Base-by-base conservation (phyloP, 2,113 vertebrate species). In the Oenanthe oenanthe region DNA sequence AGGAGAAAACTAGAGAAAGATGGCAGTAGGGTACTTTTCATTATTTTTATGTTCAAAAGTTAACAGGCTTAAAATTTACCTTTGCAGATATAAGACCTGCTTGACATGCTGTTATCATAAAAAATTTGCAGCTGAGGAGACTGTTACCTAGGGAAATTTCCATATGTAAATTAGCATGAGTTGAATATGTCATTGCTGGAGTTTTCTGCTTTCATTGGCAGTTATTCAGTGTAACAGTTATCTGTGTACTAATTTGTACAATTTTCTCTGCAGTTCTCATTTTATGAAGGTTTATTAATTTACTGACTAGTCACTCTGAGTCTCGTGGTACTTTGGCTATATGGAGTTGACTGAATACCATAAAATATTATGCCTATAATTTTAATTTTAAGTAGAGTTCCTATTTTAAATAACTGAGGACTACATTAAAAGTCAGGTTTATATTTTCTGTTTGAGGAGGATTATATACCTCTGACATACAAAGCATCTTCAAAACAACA, bases 131-230 rank as follows among this genome's bases (percentile, higher is more conserved):
- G 38, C 11, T 77, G 42, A 95, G 85, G n/a, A 78, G 50, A 70
- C 12, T 72, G 36, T 48, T 94, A 88, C 57, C 85, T 88, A 78
- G 63, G 67, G 74, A 95, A 94, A 96, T 94, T 72, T 94, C 36
- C 65, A 61, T 78, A 88, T 86, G 24, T 38, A 95, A 94, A 95
- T 92, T 82, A 83, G 6, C n/a, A 53, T 31, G 74, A 7, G 15
- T 29, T 70, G 25, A 84, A 63, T 32, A 36, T 47, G 29, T 72
- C 34, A 84, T 66, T 85, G 40, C 25, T 85, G 22, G 43, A 67
- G 1, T 66, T 81, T 92, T 92, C 56, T 87, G 34, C 32, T 93
- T 89, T 91, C 53, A 20, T 62, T 96, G 34, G 56, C 58, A 68
- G 43, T 43, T 94, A 78, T 63, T 34, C 32, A 76, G 20, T 25